Conservation (phyloP, 2,113 vertebrate species). For the Rhodinocichla rosea region DNA sequence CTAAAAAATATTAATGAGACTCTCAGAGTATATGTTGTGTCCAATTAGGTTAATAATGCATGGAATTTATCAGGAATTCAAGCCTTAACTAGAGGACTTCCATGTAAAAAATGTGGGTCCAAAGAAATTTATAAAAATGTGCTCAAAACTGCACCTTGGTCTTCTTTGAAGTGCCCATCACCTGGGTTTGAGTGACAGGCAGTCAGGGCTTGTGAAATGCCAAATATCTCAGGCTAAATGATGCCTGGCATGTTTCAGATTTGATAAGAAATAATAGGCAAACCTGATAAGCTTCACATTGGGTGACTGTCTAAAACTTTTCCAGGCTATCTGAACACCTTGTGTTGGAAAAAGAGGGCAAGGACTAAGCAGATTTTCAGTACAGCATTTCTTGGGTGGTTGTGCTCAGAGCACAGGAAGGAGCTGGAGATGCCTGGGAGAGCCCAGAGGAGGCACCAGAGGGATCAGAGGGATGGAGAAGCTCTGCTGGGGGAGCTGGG, state of each 20-base stretch:
- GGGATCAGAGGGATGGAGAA: background rate
- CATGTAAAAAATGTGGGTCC: background rate
- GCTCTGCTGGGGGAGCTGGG: background rate
- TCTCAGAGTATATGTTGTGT: constrained; percentile 67
- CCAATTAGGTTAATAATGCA: constrained; percentile 72
- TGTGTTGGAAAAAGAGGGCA: background rate
- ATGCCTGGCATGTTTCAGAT: constrained; percentile 19
- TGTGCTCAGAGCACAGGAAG: background rate
- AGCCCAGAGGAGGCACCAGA: background rate
- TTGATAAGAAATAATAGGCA: constrained; percentile 30
- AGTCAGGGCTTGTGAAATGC: background rate
- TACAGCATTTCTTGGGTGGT: background rate
- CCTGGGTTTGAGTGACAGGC: background rate
- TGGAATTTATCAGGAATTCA: constrained; percentile 56
- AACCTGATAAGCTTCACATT: background rate
- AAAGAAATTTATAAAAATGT: background rate
- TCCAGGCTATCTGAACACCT: background rate
- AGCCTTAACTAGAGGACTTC: constrained; percentile 15
- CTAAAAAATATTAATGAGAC: constrained; percentile 76
- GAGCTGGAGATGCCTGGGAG: background rate
- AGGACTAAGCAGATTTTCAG: background rate
- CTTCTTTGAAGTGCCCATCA: constrained; percentile 20
- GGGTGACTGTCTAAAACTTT: background rate
- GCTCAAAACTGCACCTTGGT: background rate
- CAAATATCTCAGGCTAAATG: background rate